A percentile compares a stretch with the other conserved stretches of the same genome.
Conservation (phyloP, 2,113 vertebrate genomes). For the Xerus inauris region DNA sequence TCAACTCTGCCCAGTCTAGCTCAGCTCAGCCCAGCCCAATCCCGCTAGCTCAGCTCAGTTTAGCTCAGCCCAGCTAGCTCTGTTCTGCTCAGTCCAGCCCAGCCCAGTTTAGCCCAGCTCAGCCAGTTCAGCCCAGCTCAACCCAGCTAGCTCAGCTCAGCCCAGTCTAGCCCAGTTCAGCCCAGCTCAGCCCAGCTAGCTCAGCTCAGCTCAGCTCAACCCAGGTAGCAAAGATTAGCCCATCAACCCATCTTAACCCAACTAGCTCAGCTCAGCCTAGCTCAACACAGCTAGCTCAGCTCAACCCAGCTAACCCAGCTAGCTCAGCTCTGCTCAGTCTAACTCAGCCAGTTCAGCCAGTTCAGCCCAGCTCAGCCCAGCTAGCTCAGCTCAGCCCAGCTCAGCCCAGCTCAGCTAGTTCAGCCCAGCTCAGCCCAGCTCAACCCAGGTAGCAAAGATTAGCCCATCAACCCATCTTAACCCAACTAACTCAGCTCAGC, state of each 20-base stretch:
- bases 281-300: neutral
- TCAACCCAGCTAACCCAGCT: no score
- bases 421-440: fast-evolving
- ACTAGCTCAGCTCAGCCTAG: neutral
- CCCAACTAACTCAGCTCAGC: neutral
- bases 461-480: neutral
- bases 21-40: neutral
- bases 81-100: no score
- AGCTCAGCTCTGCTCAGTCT: fast-evolving
- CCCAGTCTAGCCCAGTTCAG: neutral
- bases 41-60: neutral
- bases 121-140: no score
- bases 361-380: no score
- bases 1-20: fast-evolving
- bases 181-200: fast-evolving
- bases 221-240: no score
- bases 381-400: neutral
- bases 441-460: no score
- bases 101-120: no score
- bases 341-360: neutral
- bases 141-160: fast-evolving
- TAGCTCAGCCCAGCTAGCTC: no score
- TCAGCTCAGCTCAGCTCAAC: fast-evolving
- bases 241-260: fast-evolving
- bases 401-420: no score